Percentiles rank a stretch among this genome's conserved stretches.
phyloP scores from a whole-genome alignment of 2,888 invertebrate species.

The Alviniconcha strummeri region DNA sequence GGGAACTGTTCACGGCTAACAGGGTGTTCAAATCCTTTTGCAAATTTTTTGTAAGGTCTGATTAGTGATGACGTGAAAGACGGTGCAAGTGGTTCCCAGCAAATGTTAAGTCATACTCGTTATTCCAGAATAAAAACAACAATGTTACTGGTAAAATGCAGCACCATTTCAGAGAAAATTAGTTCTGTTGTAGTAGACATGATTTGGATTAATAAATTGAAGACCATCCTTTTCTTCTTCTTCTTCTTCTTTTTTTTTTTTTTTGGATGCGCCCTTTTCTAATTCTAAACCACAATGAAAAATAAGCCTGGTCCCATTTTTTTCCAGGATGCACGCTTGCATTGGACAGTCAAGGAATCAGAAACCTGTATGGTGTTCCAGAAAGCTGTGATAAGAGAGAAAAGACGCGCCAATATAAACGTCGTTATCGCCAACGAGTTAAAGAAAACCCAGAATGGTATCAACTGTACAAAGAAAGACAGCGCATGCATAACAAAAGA shows the following conservation, averaged over 20 bases:
- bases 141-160: background rate
- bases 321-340: slow-evolving; percentile 13
- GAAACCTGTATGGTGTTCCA: slow-evolving; percentile 3
- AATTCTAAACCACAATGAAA: background rate
- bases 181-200: background rate
- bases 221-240: background rate
- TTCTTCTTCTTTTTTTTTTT: background rate
- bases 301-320: slow-evolving; percentile 9
- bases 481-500: slow-evolving; percentile 4
- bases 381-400: background rate
- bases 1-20: background rate
- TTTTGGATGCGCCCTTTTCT: background rate
- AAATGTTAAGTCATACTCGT: background rate
- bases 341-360: slow-evolving; percentile 1
- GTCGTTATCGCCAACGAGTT: slow-evolving; percentile 17
- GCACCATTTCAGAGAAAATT: background rate
- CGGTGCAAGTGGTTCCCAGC: background rate
- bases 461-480: slow-evolving; percentile 6
- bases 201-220: background rate
- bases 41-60: background rate
- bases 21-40: background rate
- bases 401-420: slow-evolving; percentile 23
- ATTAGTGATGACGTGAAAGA: background rate
- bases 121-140: background rate
- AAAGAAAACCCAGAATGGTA: slow-evolving; percentile 17